These are phyloP conservation scores for Bufotes viridis DNA, from an alignment of 2,797 vertebrate genomes.

Conservation along the genomic window DNA sequence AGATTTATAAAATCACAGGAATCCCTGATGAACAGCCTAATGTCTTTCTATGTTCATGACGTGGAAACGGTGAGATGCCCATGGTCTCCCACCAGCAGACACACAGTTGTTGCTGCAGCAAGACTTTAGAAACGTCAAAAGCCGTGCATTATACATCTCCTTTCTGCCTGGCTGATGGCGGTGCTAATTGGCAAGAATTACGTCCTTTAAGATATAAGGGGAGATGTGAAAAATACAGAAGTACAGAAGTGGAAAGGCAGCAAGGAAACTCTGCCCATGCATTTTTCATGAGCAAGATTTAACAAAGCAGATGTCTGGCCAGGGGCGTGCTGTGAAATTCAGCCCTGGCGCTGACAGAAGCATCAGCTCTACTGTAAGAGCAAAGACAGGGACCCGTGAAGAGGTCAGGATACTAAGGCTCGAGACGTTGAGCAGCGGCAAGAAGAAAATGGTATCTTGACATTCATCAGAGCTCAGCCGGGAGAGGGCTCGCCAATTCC, in stretches of 20 bases:
- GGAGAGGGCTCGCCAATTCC: not conserved
- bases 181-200: slow-evolving; percentile 43
- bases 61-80: not conserved
- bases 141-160: slow-evolving; percentile 31
- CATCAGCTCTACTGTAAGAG: slow-evolving; percentile 40
- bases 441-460: slow-evolving; percentile 31
- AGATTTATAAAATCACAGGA: not conserved
- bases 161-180: slow-evolving; percentile 5
- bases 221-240: slow-evolving; percentile 56
- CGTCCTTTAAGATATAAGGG: slow-evolving; percentile 48
- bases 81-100: not conserved
- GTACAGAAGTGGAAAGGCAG: slow-evolving; percentile 37
- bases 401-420: slow-evolving; percentile 38
- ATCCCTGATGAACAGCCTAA: not conserved
- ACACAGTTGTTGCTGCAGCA: not conserved
- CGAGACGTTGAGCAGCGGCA: slow-evolving; percentile 1
- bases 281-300: slow-evolving; percentile 49
- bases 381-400: slow-evolving; percentile 35
- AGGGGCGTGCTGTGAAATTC: slow-evolving; percentile 57
- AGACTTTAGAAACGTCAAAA: slow-evolving; percentile 28
- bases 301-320: slow-evolving; percentile 64
- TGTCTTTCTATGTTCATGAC: not conserved
- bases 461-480: slow-evolving; percentile 24
- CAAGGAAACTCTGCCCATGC: slow-evolving; percentile 44
- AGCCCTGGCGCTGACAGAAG: slow-evolving; percentile 58